Conservation (phyloP, 2,113 vertebrate genomes). For the Sarotherodon lohbergeri region DNA sequence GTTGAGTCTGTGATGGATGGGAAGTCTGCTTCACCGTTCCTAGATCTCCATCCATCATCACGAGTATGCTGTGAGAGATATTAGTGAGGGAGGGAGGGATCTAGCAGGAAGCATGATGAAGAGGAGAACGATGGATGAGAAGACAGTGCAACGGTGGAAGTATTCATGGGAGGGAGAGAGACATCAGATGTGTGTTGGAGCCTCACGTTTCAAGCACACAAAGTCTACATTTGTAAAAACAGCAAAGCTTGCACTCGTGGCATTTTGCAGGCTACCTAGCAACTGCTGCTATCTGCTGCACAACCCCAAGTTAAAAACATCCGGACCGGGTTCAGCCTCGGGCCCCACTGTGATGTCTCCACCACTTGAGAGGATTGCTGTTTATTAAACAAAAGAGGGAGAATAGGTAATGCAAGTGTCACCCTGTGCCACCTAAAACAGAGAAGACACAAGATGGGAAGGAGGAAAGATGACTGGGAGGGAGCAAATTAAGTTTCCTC, state of each 20-base stretch:
- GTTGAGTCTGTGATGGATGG: constrained; percentile 60
- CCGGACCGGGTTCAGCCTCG: not conserved
- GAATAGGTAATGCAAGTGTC: not conserved
- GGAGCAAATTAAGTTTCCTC: constrained; percentile 46
- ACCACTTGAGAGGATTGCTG: not conserved
- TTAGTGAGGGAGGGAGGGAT: constrained; percentile 43
- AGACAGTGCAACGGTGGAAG: not conserved
- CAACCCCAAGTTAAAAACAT: not conserved
- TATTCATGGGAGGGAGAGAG: not conserved
- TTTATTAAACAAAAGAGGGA: constrained; percentile 1
- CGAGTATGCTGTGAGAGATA: constrained; percentile 36
- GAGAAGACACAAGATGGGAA: not conserved
- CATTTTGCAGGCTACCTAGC: not conserved
- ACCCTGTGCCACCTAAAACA: not conserved
- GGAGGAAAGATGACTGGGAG: not conserved
- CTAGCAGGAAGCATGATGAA: constrained; percentile 22
- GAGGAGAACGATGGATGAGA: not conserved
- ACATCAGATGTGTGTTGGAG: not conserved
- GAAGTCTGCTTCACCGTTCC: constrained; percentile 17
- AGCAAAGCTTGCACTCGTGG: not conserved
- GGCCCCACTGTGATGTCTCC: not conserved
- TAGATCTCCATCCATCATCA: constrained; percentile 54
- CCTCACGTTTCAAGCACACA: not conserved
- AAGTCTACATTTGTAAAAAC: not conserved
- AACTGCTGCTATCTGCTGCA: not conserved